Base-by-base conservation (phyloP, 1,140 invertebrate genomes). In the Calosoma granatense region DNA sequence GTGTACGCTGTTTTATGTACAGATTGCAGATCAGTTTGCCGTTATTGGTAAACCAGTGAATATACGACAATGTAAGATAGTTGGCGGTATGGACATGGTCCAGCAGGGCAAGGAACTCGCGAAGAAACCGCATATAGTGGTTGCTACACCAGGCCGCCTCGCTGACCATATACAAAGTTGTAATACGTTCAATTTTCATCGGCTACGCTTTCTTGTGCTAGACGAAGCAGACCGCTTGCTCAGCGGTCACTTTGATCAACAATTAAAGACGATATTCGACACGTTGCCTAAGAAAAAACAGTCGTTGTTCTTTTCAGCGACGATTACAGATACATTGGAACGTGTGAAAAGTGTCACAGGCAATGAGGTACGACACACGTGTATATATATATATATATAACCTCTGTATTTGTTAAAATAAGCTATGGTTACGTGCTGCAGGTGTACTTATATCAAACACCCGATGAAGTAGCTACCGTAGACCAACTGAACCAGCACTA, bases 221-320 rank as follows among this genome's bases (percentile, higher is more conserved):
- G 94, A 97, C 74, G 94, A 97, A 79, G 94, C 93, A 20, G 94
- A 97, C 72, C 81, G 87, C 72, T 74, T 67, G 58, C 60, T 69
- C 39, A 63, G 65, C 71, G 88, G 89, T 59, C 77, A 84, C 47
- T 91, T 89, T 72, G 84, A 91, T 74, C 76, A 84, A 23, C 87
- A 91, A 65, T 77, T 98, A 20, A 77, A 87, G 67, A 85, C 82
- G 54, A 95, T 98, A 65, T 86, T 96, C 66, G 72, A 80, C 58
- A 80, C 81, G 6, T 72, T 98, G 43, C 91, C 94, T 0, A 81
- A 83, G 60, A 81, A 86, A 47, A 80, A 87, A 62, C 90, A 93
- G 67, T 94, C 88, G 19, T 76, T 97, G 23, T 77, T 98, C 20
- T 99, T 98, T 67, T 97, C 94, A 56, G 97, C 97, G 1, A 99